Percentiles rank a stretch among this genome's conserved stretches.
These are phyloP conservation scores for Sakesphorus luctuosus DNA, from an alignment of 2,113 vertebrate species.

Conservation along the genomic window DNA sequence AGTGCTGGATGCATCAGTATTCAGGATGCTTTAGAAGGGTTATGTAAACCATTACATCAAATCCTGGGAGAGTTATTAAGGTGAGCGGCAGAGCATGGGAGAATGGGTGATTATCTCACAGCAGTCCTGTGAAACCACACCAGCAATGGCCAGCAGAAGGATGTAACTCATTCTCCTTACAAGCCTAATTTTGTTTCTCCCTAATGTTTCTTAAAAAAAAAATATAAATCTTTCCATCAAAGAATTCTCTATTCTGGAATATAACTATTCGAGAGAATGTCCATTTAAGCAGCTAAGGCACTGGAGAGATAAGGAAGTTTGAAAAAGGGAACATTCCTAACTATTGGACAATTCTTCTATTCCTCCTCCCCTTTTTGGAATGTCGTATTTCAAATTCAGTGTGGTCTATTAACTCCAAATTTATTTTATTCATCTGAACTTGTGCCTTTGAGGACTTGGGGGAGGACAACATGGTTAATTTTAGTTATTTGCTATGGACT, in stretches of 20 bases:
- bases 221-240: neutral
- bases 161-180: slow-evolving; percentile 33
- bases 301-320: neutral
- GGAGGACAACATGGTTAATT: slow-evolving; percentile 29
- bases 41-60: slow-evolving; percentile 63
- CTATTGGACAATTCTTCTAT: neutral
- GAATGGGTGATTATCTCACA: slow-evolving; percentile 52
- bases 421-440: slow-evolving; percentile 11
- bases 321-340: neutral
- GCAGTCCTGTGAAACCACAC: neutral
- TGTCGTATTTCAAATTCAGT: neutral
- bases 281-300: neutral
- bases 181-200: slow-evolving; percentile 15
- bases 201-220: neutral
- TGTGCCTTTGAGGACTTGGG: neutral
- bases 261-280: neutral
- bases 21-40: slow-evolving; percentile 51
- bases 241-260: neutral
- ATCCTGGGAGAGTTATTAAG: slow-evolving; percentile 53
- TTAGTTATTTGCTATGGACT: slow-evolving; percentile 34
- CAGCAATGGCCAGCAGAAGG: neutral
- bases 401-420: slow-evolving; percentile 23
- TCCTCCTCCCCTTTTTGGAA: neutral
- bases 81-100: slow-evolving; percentile 53
- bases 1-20: slow-evolving; percentile 36